Evolutionary conservation across 2,888 invertebrate genomes (phyloP), one percentile per base, ranked within the genome.

Genomic region (Pandemis heparana): DNA sequence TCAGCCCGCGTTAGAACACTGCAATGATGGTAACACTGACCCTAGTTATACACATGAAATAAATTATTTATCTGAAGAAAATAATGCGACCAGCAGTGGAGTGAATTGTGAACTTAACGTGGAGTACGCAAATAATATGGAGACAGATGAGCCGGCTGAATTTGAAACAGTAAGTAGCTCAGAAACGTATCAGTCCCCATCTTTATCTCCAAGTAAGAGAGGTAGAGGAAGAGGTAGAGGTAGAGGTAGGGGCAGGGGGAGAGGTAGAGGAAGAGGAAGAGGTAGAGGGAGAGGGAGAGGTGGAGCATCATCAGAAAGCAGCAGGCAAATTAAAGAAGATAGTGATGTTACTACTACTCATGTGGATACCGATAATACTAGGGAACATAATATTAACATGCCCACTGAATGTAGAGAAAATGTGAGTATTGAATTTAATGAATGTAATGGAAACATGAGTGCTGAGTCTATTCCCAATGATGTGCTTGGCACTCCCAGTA

Each of bases 81-180:
- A 18, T 10, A 53, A 32, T 60, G 43, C 23, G 32, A 32, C 8
- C 8, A 43, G 14, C 32, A n/a, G 48, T 16, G 53, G 64, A 51
- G 43, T 46, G 18, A 64, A 53, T 18, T 60, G 43, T 38, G 60
- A 74, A 10, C 41, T 41, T 5, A 60, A 67, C 56, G 66, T 65
- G 5, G 65, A 65, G 38, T 65, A 65, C 32, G 10, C 38, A 5
- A 12, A 65, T 38, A 51, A 64, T 18, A 69, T 70, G 65, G 53
- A 32, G 9, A 18, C 8, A 18, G 65, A 51, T 38, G 69, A 68
- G 12, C 18, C 59, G 14, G 38, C 39, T 23, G 73, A 60, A 9
- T 14, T 46, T 16, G 69, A 74, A 70, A 14, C 65, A 18, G 74
- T 65, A 39, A 69, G 63, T 62, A 70, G 64, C 39, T 65, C 74